phyloP scores from a whole-genome alignment of 2,797 vertebrate genomes.

The Acanthis flammea region DNA sequence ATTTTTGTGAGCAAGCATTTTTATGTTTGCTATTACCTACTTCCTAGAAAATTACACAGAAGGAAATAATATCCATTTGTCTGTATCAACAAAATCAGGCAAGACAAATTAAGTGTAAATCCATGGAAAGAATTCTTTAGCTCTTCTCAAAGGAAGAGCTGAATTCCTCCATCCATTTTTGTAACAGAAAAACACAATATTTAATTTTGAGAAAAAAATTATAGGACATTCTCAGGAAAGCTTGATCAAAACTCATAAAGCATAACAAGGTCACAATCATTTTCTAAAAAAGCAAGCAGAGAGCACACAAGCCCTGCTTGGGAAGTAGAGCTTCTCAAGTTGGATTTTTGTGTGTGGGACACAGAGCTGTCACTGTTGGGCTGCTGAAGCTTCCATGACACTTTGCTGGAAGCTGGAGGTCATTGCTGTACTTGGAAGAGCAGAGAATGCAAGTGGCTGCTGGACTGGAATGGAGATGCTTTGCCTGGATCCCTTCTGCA shows the following conservation, averaged over 20 bases:
- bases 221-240: neutral
- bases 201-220: neutral
- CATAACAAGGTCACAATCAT: neutral
- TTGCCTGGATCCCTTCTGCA: neutral
- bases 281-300: neutral
- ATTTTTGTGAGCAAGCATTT: neutral
- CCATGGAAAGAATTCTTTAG: neutral
- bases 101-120: neutral
- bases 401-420: neutral
- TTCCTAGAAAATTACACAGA: neutral
- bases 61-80: neutral
- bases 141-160: neutral
- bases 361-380: neutral
- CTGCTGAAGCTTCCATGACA: neutral
- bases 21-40: neutral
- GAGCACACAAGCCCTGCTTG: neutral
- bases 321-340: neutral
- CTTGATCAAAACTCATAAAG: neutral
- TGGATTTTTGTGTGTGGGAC: rapidly evolving
- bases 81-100: neutral
- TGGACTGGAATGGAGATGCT: neutral
- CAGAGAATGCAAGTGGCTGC: neutral
- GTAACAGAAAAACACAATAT: neutral
- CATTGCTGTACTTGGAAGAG: neutral
- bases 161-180: neutral